Base-by-base conservation (phyloP, 1,140 invertebrate species). In the Papilio xuthus region DNA sequence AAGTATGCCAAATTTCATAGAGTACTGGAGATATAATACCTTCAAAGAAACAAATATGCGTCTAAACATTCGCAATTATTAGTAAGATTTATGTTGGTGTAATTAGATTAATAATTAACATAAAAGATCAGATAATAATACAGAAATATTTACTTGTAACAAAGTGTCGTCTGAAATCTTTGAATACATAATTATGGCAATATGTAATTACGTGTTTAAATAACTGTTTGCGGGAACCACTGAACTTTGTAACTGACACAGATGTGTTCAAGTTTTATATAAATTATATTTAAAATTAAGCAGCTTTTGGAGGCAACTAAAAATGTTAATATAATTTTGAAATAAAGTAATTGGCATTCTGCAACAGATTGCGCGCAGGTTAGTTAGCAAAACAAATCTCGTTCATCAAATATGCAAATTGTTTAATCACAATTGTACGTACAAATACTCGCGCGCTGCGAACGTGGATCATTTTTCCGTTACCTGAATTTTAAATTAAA, bases 381-480 rank as follows among this genome's bases (percentile, higher is more conserved):
- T 67, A 67, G 60, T 67, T 67, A 67, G 60, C 60, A 67, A 67
- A 67, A 67, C 60, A 67, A 67, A 67, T 67, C 60, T 67, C 60
- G 60, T 67, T 67, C 60, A 67, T 67, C 60, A 67, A 67, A 67
- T 67, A 67, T 67, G 60, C 60, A 67, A 67, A 67, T 67, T 67
- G 60, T 67, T 67, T 67, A 67, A 67, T 67, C 60, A 32, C 60
- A 67, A 67, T 67, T 67, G 60, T 67, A 28, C 60, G 60, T 67
- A 32, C 60, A 67, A 67, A 60, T 60, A 67, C 60, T 28, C 60
- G 26, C 15, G 60, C 12, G 60, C 28, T 67, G 26, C 12, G 60
- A 67, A 67, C 60, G 60, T 67, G 10, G 60, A 67, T 67, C 23
- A 67, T 67, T 32, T 67, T 28, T 67, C 4, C 26, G 23, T 67